Evolutionary conservation across 2,797 vertebrate genomes (phyloP), one percentile per base, ranked within the genome.

Genomic region (Gymnopithys bicolor): DNA sequence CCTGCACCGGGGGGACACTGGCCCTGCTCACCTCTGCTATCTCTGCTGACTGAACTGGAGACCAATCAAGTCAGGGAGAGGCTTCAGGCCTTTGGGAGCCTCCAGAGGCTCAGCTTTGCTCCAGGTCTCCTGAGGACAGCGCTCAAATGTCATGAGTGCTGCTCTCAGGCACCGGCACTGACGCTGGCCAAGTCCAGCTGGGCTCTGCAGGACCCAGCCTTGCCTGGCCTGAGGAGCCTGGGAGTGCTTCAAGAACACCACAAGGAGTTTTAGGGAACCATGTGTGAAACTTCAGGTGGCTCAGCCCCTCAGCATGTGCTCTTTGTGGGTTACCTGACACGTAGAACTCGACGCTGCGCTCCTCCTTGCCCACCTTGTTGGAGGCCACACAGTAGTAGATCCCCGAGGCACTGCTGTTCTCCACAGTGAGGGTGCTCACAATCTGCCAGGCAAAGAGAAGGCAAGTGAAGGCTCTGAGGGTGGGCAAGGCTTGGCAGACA

Each of bases 321-420:
- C 30, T 16, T 7, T 30, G 62, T 5, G 56, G 2, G 9, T 98
- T 97, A 99, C 99, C 98, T 90, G 98, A 97, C 51, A 99, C 97
- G 8, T 98, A 99, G 96, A 99, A 99, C 62, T 97, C 75, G 3
- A 97, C 94, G 41, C 46, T 97, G 91, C 98, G 95, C 69, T 74
- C 94, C 62, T 94, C 97, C 24, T 9, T 37, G n/a, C 97, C 98
- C 0, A 89, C 15, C 59, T 96, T 93, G 96, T 99, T 99, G 62
- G 80, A 73, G 60, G 98, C 99, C 86, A 95, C 21, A 15, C 99
- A 99, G 90, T 91, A 94, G 78, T 97, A 99, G 19, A 96, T 82
- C 13, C 99, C 99, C 0, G 99, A 99, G 32, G 97, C 76, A 0
- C 92, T 98, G 32, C 98, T 98, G 59, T 96, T 81, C 63, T 96